Evolutionary conservation across 1,140 invertebrate species (phyloP).

Genomic region (Plodia interpunctella): DNA sequence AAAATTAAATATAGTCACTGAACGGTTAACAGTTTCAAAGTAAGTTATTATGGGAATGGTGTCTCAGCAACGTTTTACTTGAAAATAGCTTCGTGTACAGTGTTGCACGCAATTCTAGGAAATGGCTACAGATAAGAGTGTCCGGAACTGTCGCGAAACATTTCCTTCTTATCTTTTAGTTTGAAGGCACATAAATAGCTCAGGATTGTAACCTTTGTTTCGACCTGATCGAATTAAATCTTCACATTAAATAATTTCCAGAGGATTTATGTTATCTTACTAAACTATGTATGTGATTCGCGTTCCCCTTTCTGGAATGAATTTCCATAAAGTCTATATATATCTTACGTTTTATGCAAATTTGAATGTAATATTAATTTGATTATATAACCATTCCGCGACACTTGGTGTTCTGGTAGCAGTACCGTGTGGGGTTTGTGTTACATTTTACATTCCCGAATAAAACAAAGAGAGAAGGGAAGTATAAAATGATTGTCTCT

Average conservation of each 20-base stretch:
- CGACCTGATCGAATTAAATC: no score
- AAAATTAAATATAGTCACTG: neutral
- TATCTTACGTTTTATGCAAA: neutral
- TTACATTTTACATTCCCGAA: conserved; percentile 3
- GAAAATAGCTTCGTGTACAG: neutral
- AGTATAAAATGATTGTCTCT: no score
- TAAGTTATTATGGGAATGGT: neutral
- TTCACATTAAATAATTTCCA: no score
- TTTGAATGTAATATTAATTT: neutral
- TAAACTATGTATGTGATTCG: neutral
- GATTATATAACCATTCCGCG: neutral
- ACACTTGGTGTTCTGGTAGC: conserved; percentile 2
- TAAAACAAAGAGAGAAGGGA: neutral
- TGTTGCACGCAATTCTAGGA: neutral
- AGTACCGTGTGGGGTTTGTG: neutral
- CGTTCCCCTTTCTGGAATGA: neutral
- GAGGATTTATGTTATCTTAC: no score
- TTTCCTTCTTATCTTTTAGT: no score
- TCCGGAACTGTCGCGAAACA: neutral
- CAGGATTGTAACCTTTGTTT: no score
- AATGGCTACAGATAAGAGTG: neutral
- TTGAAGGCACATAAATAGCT: no score
- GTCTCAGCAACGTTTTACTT: neutral
- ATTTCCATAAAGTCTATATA: neutral
- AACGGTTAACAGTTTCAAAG: neutral